These are phyloP conservation scores for Epinotia nisella DNA, from an alignment of 2,888 invertebrate species.

Conservation along the genomic window DNA sequence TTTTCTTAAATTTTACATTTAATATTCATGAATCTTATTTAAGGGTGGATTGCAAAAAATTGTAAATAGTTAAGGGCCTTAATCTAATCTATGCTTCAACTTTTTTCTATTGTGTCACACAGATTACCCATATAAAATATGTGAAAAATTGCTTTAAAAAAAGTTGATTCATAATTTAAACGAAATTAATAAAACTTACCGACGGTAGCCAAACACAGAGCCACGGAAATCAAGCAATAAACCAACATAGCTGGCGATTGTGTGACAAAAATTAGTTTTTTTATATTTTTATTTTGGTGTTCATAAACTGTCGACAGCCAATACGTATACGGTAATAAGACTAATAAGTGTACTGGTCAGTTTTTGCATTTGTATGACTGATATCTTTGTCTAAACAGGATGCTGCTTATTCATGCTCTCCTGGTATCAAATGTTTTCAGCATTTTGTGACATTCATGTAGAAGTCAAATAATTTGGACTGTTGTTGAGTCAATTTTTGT, in stretches of 20 bases:
- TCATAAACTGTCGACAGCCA: neutral
- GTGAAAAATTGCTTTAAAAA: no score
- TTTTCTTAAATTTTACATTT: no score
- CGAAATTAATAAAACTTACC: neutral
- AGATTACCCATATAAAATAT: no score
- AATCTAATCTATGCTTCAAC: no score
- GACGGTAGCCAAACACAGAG: neutral
- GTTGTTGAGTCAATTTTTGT: no score
- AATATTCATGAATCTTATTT: no score
- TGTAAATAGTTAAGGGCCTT: no score
- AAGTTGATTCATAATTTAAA: no score
- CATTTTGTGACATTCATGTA: neutral
- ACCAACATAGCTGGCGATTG: neutral
- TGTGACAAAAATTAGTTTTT: neutral
- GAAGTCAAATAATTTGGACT: neutral
- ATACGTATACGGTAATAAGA: neutral
- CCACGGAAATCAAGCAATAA: neutral
- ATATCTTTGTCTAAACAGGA: constrained; percentile 7
- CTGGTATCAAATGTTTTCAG: neutral
- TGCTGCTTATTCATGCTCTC: constrained; percentile 7
- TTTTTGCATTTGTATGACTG: neutral
- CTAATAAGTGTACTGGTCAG: neutral
- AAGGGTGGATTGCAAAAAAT: no score
- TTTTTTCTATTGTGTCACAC: no score
- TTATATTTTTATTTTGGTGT: neutral